Base-by-base conservation (phyloP, 2,888 invertebrate genomes). In the Drosophila quasianomalipes region DNA sequence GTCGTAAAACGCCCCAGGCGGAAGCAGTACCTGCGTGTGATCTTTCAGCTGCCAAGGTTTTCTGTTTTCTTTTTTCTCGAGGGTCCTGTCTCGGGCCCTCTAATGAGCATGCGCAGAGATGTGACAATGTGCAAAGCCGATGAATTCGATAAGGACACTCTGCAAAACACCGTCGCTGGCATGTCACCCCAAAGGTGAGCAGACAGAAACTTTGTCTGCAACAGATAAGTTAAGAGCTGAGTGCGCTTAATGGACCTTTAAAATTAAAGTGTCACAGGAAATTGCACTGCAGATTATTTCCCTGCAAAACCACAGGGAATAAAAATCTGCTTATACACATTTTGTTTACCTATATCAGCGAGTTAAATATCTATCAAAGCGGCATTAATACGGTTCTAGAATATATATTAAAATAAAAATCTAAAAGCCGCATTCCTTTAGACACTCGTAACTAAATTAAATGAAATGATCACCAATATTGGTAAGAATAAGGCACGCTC, bases 21-120 rank as follows among this genome's bases (percentile, higher is more conserved):
- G 57, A 57, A 30, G 39, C 5, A 16, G n/a, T 4, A 39, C n/a
- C 28, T 57, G 28, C 30, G n/a, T 37, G 16, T 30, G 7, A 37
- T 37, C 22, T 61, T 61, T 37, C 30, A 54, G 37, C 61, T 61
- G 61, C 37, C n/a, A 22, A 37, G 54, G 26, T 16, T 41, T 41
- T 41, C 4, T 16, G 22, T 16, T 47, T 4, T 7, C 10, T 12
- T 14, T 39, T 9, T 14, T 30, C 30, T 14, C 14, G 3, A 30
- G n/a, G 3, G 30, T 54, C 61, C 61, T 37, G 37, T 30, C 51
- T 55, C 26, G 26, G n/a, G 35, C 28, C 22, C 12, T 37, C 30
- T 57, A 37, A 61, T 37, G 61, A 30, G 37, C 37, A 22, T 39
- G 55, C 55, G 4, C n/a, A 28, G 22, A 22, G 35, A 30, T 37